Evolutionary conservation across 2,797 vertebrate genomes (phyloP).

Genomic region (Pseudochromis fuscus): DNA sequence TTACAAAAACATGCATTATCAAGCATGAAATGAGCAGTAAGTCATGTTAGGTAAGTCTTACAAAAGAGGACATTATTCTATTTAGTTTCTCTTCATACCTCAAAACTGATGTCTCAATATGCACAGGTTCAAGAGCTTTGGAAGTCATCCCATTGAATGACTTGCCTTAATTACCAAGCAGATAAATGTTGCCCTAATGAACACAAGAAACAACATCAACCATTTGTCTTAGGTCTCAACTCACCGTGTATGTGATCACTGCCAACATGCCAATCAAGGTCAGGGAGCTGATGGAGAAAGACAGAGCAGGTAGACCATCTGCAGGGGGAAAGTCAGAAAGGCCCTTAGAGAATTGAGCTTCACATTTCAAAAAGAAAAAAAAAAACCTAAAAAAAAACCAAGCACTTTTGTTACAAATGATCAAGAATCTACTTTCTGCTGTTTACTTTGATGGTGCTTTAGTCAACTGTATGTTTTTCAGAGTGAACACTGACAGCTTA

Average conservation of each 20-base stretch:
- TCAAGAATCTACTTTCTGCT: neutral
- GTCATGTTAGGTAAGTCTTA: neutral
- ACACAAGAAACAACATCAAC: constrained; percentile 55
- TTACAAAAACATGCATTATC: constrained; percentile 1
- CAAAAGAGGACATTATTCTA: neutral
- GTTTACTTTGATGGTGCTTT: constrained; percentile 34
- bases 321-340: constrained; percentile 60
- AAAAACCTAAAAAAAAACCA: constrained; percentile 41
- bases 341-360: constrained; percentile 50
- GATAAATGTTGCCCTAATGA: constrained; percentile 44
- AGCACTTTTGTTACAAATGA: constrained; percentile 16
- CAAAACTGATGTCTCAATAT: constrained; percentile 8
- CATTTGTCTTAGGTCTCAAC: constrained; percentile 75
- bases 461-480: constrained; percentile 20
- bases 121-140: constrained; percentile 32
- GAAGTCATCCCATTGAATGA: constrained; percentile 36
- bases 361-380: no score
- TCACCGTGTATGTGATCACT: constrained; percentile 98
- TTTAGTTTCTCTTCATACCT: neutral
- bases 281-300: constrained; percentile 98
- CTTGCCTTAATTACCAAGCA: constrained; percentile 49
- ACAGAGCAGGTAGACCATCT: constrained; percentile 95
- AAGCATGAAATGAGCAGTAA: neutral
- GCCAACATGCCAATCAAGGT: constrained; percentile 99
- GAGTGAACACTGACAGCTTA: neutral